Conservation (phyloP, 2,113 vertebrate genomes). For the Cardinalis cardinalis region DNA sequence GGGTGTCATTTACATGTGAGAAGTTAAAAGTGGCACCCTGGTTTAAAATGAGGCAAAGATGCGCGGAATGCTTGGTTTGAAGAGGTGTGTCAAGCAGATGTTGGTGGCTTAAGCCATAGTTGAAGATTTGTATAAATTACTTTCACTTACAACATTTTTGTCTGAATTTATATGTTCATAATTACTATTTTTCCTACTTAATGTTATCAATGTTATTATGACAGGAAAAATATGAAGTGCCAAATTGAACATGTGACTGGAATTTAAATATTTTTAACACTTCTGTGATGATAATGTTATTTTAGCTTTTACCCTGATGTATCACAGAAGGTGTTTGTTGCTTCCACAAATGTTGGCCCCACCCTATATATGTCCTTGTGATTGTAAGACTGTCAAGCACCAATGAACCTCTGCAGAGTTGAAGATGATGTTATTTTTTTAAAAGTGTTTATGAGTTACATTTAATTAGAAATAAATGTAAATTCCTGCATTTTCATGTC, state of each 20-base stretch:
- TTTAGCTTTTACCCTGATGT: background rate
- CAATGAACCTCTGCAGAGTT: background rate
- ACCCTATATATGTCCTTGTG: rapidly evolving
- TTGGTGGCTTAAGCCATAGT: background rate
- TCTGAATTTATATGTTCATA: background rate
- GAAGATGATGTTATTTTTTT: background rate
- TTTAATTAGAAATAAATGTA: background rate
- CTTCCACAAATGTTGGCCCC: background rate
- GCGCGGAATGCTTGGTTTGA: background rate
- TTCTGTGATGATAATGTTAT: background rate
- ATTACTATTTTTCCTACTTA: background rate
- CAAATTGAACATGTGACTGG: background rate
- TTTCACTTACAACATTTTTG: background rate
- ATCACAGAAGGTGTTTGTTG: background rate
- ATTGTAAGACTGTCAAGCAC: rapidly evolving
- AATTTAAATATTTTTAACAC: background rate
- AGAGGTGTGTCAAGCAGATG: background rate
- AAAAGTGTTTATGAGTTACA: background rate
- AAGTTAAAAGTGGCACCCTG: background rate
- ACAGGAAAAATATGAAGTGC: background rate
- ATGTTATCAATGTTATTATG: background rate
- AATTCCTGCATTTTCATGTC: background rate
- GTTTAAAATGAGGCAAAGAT: background rate
- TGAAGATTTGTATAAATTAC: background rate
- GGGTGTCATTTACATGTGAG: background rate